phyloP scores from a whole-genome alignment of 2,797 vertebrate species.

The Meriones psammophilus region DNA sequence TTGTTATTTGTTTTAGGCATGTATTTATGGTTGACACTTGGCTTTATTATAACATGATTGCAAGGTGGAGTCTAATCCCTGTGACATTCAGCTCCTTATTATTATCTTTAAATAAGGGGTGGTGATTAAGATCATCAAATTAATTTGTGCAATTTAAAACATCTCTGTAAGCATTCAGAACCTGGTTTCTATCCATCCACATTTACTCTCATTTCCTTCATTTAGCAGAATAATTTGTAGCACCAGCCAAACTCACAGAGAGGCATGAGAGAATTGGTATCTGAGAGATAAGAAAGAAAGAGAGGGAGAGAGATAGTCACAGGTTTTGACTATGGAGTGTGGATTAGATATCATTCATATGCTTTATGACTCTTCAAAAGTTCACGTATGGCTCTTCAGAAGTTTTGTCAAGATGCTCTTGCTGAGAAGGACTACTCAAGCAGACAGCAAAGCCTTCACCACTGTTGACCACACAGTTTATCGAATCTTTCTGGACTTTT shows the following conservation, averaged over 20 bases:
- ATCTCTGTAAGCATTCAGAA: not conserved
- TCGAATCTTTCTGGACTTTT: not conserved
- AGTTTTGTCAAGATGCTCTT: not conserved
- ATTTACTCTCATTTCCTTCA: not conserved
- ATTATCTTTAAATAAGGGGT: constrained; percentile 13
- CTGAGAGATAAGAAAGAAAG: not conserved
- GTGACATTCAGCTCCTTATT: not conserved
- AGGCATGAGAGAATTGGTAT: not conserved
- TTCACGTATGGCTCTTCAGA: not conserved
- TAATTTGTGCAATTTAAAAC: constrained; percentile 17
- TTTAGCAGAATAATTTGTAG: not conserved
- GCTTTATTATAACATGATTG: not conserved
- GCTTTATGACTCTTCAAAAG: not conserved
- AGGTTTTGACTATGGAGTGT: not conserved
- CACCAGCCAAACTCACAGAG: not conserved
- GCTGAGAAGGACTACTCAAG: not conserved
- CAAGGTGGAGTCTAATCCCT: not conserved
- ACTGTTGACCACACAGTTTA: not conserved
- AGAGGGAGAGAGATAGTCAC: not conserved
- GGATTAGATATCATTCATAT: not conserved
- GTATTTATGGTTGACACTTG: constrained; percentile 17
- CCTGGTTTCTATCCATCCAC: not conserved
- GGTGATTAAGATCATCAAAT: constrained; percentile 42
- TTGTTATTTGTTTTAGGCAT: constrained; percentile 7
- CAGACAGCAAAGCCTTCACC: not conserved